A percentile compares a stretch with the other conserved stretches of the same genome.
These are phyloP conservation scores for Rotaria socialis DNA, from an alignment of 2,888 invertebrate species.

Conservation along the genomic window DNA sequence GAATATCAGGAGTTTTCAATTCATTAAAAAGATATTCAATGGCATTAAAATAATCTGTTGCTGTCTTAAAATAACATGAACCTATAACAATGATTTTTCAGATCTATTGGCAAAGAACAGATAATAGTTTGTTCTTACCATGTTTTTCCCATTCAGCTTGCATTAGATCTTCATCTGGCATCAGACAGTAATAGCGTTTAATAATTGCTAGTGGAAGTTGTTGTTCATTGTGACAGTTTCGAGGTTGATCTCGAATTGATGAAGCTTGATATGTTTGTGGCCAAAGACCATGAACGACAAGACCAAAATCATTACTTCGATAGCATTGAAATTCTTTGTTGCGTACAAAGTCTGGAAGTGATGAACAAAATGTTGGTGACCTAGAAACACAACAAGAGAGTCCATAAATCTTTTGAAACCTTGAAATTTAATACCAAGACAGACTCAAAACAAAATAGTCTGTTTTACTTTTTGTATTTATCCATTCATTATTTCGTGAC, in stretches of 20 bases:
- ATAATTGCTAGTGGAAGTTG: neutral
- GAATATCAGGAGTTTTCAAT: neutral
- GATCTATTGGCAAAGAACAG: neutral
- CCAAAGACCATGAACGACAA: constrained; percentile 24
- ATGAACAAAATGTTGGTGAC: neutral
- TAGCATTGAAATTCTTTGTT: constrained; percentile 10
- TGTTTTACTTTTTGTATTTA: neutral
- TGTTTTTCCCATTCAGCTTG: constrained; percentile 31
- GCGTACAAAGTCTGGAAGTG: neutral
- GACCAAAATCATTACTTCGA: neutral
- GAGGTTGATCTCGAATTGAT: neutral
- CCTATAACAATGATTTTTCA: neutral
- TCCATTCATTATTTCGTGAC: neutral
- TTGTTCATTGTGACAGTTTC: constrained; percentile 5
- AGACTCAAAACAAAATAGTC: neutral
- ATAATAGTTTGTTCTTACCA: neutral
- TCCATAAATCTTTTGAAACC: neutral
- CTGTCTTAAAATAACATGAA: constrained; percentile 6
- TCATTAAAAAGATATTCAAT: neutral
- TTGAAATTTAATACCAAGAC: neutral
- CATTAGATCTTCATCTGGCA: constrained; percentile 8
- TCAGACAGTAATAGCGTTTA: neutral
- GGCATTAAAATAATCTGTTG: neutral
- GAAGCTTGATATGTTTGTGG: neutral
- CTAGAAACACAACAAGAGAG: neutral